Conservation (phyloP, 2,113 vertebrate genomes). For the Balaenoptera acutorostrata region DNA sequence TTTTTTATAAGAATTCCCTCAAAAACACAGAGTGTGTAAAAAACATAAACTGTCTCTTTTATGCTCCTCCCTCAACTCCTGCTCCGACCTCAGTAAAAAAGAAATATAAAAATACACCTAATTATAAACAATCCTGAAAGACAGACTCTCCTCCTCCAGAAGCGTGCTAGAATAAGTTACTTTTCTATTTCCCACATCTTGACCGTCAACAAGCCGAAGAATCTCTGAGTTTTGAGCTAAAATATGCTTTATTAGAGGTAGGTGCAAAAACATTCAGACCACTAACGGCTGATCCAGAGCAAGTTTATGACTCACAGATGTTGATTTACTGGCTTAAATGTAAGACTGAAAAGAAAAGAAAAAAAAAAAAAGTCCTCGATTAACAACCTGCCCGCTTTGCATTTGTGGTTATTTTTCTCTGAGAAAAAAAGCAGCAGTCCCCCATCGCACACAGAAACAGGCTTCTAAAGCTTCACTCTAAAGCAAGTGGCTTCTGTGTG, state of each 20-base stretch:
- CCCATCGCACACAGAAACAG: background rate
- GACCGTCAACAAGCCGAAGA: constrained; percentile 52
- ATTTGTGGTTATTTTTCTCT: constrained; percentile 74
- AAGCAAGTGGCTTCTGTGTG: constrained; percentile 18
- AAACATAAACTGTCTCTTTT: background rate
- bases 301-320: constrained; percentile 82
- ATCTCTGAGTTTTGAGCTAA: constrained; percentile 62
- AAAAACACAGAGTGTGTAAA: background rate
- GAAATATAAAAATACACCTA: background rate
- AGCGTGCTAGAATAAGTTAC: background rate
- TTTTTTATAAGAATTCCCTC: background rate
- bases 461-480: background rate
- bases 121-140: constrained; percentile 5
- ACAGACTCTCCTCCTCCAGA: background rate
- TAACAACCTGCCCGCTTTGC: constrained; percentile 68
- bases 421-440: constrained; percentile 61
- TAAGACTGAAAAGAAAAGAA: constrained; percentile 13
- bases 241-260: constrained; percentile 65
- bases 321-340: constrained; percentile 78
- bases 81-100: background rate
- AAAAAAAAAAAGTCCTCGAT: constrained; percentile 51
- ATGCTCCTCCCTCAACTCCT: background rate
- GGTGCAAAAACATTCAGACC: constrained; percentile 78
- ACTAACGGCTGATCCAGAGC: constrained; percentile 77
- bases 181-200: background rate